Conservation (phyloP, 2,797 vertebrate species). For the Gymnocypris eckloni region DNA sequence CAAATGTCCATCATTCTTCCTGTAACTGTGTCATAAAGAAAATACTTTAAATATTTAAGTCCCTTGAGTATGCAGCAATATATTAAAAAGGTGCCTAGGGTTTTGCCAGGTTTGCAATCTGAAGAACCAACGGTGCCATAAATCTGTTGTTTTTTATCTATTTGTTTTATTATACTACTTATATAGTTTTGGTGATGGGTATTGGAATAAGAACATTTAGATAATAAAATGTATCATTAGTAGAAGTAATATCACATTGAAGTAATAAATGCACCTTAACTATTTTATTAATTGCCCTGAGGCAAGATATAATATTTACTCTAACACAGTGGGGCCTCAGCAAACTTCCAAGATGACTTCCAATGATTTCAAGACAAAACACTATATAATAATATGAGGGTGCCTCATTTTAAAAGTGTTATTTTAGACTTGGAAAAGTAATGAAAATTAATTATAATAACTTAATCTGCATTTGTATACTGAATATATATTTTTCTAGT, state of each 20-base stretch:
- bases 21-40: background rate
- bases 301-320: background rate
- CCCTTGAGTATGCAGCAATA: background rate
- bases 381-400: background rate
- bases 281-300: background rate
- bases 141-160: background rate
- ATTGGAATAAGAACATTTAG: background rate
- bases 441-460: background rate
- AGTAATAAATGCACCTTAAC: background rate
- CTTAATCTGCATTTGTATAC: background rate
- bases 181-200: background rate
- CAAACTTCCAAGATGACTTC: background rate
- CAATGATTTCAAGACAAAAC: background rate
- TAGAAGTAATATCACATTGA: background rate
- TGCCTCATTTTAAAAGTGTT: background rate
- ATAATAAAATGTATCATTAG: background rate
- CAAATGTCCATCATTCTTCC: background rate
- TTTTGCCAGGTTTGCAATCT: background rate
- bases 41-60: background rate
- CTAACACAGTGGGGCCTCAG: background rate
- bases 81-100: background rate
- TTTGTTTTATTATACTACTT: too few species aligned
- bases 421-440: background rate
- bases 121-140: background rate
- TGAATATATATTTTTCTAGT: background rate